Percentiles rank a stretch among this genome's conserved stretches.
Conservation (phyloP, 2,888 invertebrate genomes). For the Synanthedon myopaeformis region DNA sequence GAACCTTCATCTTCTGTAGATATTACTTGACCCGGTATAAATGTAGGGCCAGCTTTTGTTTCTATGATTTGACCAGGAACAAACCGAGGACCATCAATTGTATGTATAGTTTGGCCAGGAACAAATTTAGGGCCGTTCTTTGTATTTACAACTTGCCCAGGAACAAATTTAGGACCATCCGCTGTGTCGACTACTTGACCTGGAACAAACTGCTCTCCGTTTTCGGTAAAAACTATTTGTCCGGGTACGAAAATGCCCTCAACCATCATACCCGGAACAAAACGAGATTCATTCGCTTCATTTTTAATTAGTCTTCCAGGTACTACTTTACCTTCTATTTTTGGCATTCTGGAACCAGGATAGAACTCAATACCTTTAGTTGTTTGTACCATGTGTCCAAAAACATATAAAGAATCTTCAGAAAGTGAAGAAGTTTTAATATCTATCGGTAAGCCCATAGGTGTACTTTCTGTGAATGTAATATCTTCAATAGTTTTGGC, state of each 20-base stretch:
- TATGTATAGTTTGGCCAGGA: constrained; percentile 79
- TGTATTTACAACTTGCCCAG: constrained; percentile 81
- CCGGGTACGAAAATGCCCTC: constrained; percentile 77
- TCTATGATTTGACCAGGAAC: constrained; percentile 84
- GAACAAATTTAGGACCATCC: constrained; percentile 79
- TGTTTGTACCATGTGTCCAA: constrained; percentile 77
- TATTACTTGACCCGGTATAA: constrained; percentile 84
- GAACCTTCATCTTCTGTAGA: constrained; percentile 72
- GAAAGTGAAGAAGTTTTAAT: constrained; percentile 65
- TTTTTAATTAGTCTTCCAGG: constrained; percentile 74
- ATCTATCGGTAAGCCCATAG: constrained; percentile 70
- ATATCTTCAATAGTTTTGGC: constrained; percentile 71
- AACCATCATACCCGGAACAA: constrained; percentile 77
- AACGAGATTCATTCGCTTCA: constrained; percentile 72
- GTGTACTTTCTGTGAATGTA: constrained; percentile 63
- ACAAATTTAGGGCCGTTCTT: constrained; percentile 74
- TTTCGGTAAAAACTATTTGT: constrained; percentile 76
- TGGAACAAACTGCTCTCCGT: constrained; percentile 78
- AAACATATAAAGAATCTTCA: constrained; percentile 67
- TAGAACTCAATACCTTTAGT: constrained; percentile 75
- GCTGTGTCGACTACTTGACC: constrained; percentile 79
- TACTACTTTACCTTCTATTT: constrained; percentile 70
- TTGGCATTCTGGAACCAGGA: constrained; percentile 66
- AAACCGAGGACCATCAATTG: constrained; percentile 78
- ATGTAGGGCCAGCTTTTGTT: constrained; percentile 80